Evolutionary conservation across 2,888 invertebrate species (phyloP).

Genomic region (Thymelicus lineola): DNA sequence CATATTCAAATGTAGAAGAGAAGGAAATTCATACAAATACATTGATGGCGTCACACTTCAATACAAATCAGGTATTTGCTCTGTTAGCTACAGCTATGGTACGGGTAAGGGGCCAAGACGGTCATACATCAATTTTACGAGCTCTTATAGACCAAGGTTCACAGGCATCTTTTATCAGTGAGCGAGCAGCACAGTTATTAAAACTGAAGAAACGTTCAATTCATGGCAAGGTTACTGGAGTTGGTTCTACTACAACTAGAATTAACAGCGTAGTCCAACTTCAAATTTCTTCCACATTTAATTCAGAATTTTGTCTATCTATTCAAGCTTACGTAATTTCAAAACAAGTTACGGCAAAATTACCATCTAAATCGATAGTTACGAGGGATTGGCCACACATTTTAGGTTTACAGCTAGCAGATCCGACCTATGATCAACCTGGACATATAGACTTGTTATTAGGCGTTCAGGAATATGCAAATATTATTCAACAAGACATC

Average conservation of each 20-base stretch:
- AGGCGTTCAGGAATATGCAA: constrained; percentile 41
- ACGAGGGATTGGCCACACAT: too few relatives aligned
- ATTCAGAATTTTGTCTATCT: too few relatives aligned
- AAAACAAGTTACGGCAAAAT: too few relatives aligned
- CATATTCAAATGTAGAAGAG: constrained; percentile 24
- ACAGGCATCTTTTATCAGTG: constrained; percentile 20
- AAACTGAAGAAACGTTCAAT: too few relatives aligned
- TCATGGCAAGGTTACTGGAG: too few relatives aligned
- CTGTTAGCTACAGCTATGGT: constrained; percentile 30
- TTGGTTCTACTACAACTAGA: too few relatives aligned
- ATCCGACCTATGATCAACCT: constrained; percentile 17
- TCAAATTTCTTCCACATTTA: too few relatives aligned
- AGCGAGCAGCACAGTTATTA: too few relatives aligned
- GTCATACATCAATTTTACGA: constrained; percentile 11
- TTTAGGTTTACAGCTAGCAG: too few relatives aligned
- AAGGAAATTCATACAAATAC: constrained; percentile 11
- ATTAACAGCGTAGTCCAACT: too few relatives aligned
- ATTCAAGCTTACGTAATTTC: too few relatives aligned
- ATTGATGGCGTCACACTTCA: constrained; percentile 25
- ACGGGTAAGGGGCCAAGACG: constrained; percentile 10
- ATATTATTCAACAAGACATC: not conserved
- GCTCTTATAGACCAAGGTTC: constrained; percentile 31
- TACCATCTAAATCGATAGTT: too few relatives aligned
- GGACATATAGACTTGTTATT: constrained; percentile 46
- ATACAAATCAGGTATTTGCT: not conserved